These are phyloP conservation scores for Propsilocerus akamusi DNA, from an alignment of 1,140 invertebrate species.

Conservation along the genomic window DNA sequence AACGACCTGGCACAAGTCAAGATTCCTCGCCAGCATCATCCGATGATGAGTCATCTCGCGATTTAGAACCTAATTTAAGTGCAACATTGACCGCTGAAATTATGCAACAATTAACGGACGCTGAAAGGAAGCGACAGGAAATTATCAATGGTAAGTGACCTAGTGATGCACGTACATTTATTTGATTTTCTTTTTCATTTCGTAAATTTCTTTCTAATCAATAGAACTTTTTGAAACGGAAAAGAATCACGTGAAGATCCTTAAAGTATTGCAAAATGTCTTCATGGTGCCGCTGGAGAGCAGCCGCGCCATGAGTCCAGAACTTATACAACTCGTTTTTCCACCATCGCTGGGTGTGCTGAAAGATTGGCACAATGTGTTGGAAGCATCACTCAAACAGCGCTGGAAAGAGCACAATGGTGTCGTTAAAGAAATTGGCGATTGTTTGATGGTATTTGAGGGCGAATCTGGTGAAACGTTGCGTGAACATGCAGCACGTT, in stretches of 20 bases:
- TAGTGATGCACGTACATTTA: constrained; percentile 7
- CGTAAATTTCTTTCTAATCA: constrained; percentile 13
- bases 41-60: no score
- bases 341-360: constrained; percentile 73
- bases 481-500: constrained; percentile 37
- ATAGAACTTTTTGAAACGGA: constrained; percentile 95
- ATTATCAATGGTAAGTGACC: constrained; percentile 80
- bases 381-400: constrained; percentile 57
- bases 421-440: constrained; percentile 57
- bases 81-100: constrained; percentile 63
- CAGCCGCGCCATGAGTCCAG: constrained; percentile 41
- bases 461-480: constrained; percentile 47
- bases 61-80: constrained; percentile 41
- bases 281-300: constrained; percentile 73
- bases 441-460: constrained; percentile 63
- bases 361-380: constrained; percentile 45
- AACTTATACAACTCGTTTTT: constrained; percentile 76
- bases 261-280: constrained; percentile 75
- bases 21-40: not conserved
- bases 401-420: constrained; percentile 44
- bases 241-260: constrained; percentile 79
- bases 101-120: constrained; percentile 30
- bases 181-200: not conserved
- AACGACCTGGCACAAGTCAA: no score
- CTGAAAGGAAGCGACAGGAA: constrained; percentile 84